Evolutionary conservation across 1,140 invertebrate species (phyloP), one percentile per base, ranked within the genome.

Genomic region (Arctopsyche grandis): DNA sequence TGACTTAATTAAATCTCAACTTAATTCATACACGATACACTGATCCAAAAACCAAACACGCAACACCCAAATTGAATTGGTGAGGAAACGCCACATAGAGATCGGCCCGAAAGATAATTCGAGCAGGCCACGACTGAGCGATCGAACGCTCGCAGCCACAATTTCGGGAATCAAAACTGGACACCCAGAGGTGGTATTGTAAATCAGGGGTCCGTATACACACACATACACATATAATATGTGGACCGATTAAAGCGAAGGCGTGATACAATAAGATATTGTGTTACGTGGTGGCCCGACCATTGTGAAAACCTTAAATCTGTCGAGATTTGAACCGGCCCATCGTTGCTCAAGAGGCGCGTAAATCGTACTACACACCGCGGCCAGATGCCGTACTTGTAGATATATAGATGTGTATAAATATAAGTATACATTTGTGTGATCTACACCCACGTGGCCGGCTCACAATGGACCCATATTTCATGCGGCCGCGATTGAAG

Each of bases 381-480:
- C 12, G 29, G 29, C 29, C 29, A 38, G 29, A 38, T 38, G 29
- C 29, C 7, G 29, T 38, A 38, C 29, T 38, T 38, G 29, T 38
- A 7, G 29, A 7, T 38, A 38, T 38, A 38, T 38, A 38, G 29
- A 38, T 38, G 29, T 7, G 7, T 38, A 38, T 38, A 38, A n/a
- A n/a, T n/a, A 4, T 38, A 38, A 4, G 7, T 38, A 7, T 38
- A 7, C 29, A 7, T 38, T 38, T 38, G 16, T 16, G 48, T 52
- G 48, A 52, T 52, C 10, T 52, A 52, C 48, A 52, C 48, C 48
- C 48, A 52, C 48, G 48, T 52, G 48, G 48, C 48, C 16, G 16
- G 48, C 12, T 52, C 16, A 52, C 48, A 52, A 52, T 52, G 48
- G 48, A 52, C 48, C 48, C 48, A 52, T 52, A 52, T 52, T 52